phyloP scores from a whole-genome alignment of 2,797 vertebrate genomes.

The Delichon dasypus region DNA sequence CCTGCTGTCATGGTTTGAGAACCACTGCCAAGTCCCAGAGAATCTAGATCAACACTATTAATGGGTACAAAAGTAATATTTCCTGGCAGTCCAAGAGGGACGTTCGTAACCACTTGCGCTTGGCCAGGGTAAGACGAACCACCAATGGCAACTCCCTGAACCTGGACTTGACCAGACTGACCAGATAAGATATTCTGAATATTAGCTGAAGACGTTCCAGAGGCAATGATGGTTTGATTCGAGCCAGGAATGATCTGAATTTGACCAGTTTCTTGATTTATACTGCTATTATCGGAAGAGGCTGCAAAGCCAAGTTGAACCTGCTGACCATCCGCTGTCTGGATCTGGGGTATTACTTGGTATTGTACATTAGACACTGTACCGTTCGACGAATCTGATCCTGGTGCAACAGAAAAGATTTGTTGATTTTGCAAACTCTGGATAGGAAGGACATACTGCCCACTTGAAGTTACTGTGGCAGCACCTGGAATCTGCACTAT shows the following conservation, averaged over 20 bases:
- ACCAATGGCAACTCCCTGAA: constrained; percentile 94
- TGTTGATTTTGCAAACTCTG: constrained; percentile 97
- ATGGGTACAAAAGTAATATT: constrained; percentile 99
- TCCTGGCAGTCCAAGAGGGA: constrained; percentile 95
- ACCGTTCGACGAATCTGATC: constrained; percentile 89
- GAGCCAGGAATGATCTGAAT: constrained; percentile 97
- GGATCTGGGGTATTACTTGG: constrained; percentile 99
- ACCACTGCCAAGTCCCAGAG: constrained; percentile 91
- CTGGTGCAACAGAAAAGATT: constrained; percentile 94
- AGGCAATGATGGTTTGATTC: constrained; percentile 88
- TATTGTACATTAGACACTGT: constrained; percentile 98
- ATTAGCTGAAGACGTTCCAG: constrained; percentile 85
- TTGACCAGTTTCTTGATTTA: constrained; percentile 95
- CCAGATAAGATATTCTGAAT: constrained; percentile 94
- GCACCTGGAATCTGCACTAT: constrained; percentile 95
- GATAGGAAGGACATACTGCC: constrained; percentile 98
- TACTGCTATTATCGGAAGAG: constrained; percentile 86
- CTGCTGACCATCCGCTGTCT: constrained; percentile 91
- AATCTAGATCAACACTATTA: constrained; percentile 98
- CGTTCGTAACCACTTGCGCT: constrained; percentile 96
- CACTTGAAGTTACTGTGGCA: constrained; percentile 92
- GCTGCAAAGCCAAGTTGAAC: constrained; percentile 93
- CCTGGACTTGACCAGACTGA: constrained; percentile 92
- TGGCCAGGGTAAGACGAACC: constrained; percentile 93
- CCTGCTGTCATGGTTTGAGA: constrained; percentile 98